These are phyloP conservation scores for Nautilus pompilius DNA, from an alignment of 1,140 invertebrate species.

Conservation along the genomic window DNA sequence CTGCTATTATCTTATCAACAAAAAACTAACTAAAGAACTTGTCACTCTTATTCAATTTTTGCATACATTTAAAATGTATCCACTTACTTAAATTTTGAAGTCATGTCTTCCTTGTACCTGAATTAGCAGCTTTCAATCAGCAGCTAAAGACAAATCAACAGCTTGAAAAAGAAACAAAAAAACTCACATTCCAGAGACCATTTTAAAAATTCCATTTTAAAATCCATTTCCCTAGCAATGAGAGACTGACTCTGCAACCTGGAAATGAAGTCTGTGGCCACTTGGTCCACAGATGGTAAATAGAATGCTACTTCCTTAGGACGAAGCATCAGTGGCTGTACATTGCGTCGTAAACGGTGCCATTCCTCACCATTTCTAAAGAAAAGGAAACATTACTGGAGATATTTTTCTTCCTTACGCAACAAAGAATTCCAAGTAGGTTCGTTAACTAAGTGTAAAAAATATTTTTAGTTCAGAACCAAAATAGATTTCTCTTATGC, in stretches of 20 bases:
- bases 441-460: neutral
- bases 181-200: constrained; percentile 55
- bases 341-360: constrained; percentile 37
- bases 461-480: neutral
- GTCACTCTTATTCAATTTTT: too few species aligned
- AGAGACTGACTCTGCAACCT: too few species aligned
- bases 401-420: neutral
- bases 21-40: too few species aligned
- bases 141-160: too few species aligned
- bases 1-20: too few species aligned
- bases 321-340: constrained; percentile 44
- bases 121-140: too few species aligned
- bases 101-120: too few species aligned
- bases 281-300: constrained; percentile 32
- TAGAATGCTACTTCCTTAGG: constrained; percentile 35
- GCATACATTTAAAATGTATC: too few species aligned
- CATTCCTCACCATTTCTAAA: constrained; percentile 45
- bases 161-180: too few species aligned
- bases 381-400: too few species aligned
- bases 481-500: neutral
- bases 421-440: neutral
- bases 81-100: too few species aligned
- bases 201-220: constrained; percentile 40
- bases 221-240: too few species aligned
- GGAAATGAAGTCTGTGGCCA: constrained; percentile 37